A percentile compares a stretch with the other conserved stretches of the same genome.
phyloP scores from a whole-genome alignment of 2,888 invertebrate species.

The Mimachlamys varia region DNA sequence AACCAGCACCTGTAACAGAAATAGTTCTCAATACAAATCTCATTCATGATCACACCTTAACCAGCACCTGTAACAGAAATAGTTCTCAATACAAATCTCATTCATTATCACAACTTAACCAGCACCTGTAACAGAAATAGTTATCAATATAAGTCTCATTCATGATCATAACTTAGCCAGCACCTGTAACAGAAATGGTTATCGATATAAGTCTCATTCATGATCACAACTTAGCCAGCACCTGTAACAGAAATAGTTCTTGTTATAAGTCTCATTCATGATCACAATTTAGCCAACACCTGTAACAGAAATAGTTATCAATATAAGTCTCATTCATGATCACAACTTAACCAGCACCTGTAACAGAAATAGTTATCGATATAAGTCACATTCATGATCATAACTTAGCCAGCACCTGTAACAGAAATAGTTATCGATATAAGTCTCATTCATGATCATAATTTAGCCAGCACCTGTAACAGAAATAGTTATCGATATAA shows the following conservation, averaged over 20 bases:
- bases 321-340: too few relatives aligned
- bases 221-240: too few relatives aligned
- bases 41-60: too few relatives aligned
- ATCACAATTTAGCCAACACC: constrained; percentile 83
- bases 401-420: constrained; percentile 82
- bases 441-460: too few relatives aligned
- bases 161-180: too few relatives aligned
- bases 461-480: constrained; percentile 82
- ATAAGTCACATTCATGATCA: too few relatives aligned
- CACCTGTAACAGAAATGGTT: constrained; percentile 76
- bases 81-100: too few relatives aligned
- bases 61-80: constrained; percentile 80
- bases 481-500: neutral
- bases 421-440: constrained; percentile 40
- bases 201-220: too few relatives aligned
- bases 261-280: too few relatives aligned
- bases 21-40: too few relatives aligned
- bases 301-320: constrained; percentile 58
- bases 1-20: constrained; percentile 81
- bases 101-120: too few relatives aligned
- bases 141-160: too few relatives aligned
- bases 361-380: constrained; percentile 47
- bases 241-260: constrained; percentile 71
- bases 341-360: constrained; percentile 83
- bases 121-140: constrained; percentile 79